Evolutionary conservation across 2,888 invertebrate species (phyloP).

Genomic region (Peribatodes rhomboidaria): DNA sequence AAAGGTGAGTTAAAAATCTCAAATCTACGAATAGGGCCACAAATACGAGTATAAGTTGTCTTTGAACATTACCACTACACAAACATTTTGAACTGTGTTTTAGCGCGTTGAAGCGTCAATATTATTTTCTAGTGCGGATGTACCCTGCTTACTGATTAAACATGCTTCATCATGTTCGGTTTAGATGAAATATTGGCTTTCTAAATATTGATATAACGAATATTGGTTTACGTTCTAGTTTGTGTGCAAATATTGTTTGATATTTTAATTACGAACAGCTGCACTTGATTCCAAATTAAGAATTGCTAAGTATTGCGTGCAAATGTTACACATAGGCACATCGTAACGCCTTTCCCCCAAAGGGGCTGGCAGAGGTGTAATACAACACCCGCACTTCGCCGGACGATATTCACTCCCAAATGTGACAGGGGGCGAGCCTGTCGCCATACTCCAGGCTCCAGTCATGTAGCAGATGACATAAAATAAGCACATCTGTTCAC

Average conservation of each 20-base stretch:
- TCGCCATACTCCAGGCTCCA: too few species aligned
- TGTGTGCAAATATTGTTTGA: conserved; percentile 29
- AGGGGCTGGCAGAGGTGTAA: too few species aligned
- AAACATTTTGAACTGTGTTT: conserved; percentile 32
- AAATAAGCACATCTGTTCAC: too few species aligned
- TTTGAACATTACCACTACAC: conserved; percentile 11
- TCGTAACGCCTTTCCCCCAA: too few species aligned
- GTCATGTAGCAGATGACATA: too few species aligned
- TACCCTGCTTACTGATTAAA: conserved; percentile 32
- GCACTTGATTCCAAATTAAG: conserved; percentile 5
- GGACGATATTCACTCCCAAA: too few species aligned
- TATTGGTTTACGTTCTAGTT: conserved; percentile 35
- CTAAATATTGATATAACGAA: conserved; percentile 37
- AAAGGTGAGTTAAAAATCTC: too few species aligned
- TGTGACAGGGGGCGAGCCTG: too few species aligned
- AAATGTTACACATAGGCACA: neutral
- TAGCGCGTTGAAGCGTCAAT: conserved; percentile 7
- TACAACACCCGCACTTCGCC: too few species aligned
- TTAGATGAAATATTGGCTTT: conserved; percentile 39
- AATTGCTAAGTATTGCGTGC: conserved; percentile 1
- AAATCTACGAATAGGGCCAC: too few species aligned
- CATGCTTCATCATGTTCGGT: conserved; percentile 37
- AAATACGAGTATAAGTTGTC: too few species aligned
- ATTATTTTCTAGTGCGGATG: conserved; percentile 11
- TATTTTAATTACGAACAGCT: conserved; percentile 31